Percentiles rank a stretch among this genome's conserved stretches.
Conservation (phyloP, 2,888 invertebrate species). For the Limnephilus lunatus region DNA sequence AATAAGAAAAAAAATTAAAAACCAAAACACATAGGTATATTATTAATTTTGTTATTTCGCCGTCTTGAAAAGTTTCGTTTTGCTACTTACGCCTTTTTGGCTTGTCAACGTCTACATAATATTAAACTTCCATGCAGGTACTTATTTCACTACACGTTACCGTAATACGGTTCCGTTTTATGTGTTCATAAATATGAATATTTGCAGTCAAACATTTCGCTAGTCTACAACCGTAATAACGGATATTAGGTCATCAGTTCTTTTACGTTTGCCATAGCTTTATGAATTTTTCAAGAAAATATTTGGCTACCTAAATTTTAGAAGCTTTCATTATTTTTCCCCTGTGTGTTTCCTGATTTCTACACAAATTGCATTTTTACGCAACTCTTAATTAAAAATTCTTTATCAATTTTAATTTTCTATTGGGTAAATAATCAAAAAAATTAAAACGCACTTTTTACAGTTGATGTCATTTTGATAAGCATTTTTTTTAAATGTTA, state of each 20-base stretch:
- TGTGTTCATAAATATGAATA: not conserved
- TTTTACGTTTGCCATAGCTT: not conserved
- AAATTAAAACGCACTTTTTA: not conserved
- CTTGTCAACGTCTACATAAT: not conserved
- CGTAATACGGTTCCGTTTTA: not conserved
- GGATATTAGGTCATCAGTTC: conserved; percentile 18
- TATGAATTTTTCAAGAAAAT: conserved; percentile 24
- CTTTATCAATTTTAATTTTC: not conserved
- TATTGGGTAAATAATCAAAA: too few species aligned
- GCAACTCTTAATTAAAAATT: not conserved
- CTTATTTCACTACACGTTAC: not conserved
- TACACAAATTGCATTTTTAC: too few species aligned
- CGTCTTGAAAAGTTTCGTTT: not conserved
- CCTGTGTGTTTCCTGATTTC: not conserved
- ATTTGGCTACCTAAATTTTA: not conserved
- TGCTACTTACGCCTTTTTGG: not conserved
- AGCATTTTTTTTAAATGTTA: not conserved
- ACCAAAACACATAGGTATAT: too few species aligned
- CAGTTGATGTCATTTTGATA: not conserved
- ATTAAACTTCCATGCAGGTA: not conserved
- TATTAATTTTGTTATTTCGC: not conserved
- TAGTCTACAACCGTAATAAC: conserved; percentile 2
- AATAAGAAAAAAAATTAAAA: too few species aligned
- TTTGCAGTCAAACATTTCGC: conserved; percentile 19
- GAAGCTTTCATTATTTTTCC: not conserved